These are phyloP conservation scores for Venustaconcha ellipsiformis DNA, from an alignment of 1,140 invertebrate species.

Conservation along the genomic window DNA sequence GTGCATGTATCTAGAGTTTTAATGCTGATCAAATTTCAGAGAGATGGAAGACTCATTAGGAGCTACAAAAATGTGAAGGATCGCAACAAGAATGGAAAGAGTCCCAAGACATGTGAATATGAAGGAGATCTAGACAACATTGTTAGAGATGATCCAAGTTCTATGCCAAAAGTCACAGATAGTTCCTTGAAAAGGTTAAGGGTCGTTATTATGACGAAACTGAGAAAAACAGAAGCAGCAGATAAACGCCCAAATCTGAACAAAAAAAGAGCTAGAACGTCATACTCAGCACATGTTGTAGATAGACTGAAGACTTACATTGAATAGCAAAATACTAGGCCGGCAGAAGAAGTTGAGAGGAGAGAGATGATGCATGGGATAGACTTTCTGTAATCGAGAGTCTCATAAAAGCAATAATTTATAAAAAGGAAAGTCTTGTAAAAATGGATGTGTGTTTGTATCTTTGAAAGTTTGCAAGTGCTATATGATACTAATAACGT, in stretches of 20 bases:
- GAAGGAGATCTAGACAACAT: conserved; percentile 19
- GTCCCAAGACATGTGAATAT: conserved; percentile 20
- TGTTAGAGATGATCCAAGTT: conserved; percentile 8
- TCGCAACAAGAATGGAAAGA: conserved; percentile 8
- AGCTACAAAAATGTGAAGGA: conserved; percentile 24
- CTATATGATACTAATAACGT: too few species aligned
- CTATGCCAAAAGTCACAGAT: background rate
- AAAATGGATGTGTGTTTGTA: too few species aligned
- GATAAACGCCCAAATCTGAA: background rate
- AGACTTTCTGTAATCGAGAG: background rate
- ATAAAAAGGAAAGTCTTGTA: background rate
- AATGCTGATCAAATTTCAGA: conserved; percentile 12
- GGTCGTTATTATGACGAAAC: background rate
- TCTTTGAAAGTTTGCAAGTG: too few species aligned
- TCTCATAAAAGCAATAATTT: background rate
- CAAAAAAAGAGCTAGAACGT: background rate
- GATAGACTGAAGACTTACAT: conserved; percentile 6
- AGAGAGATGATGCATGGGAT: background rate
- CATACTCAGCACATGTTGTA: background rate
- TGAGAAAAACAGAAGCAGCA: background rate
- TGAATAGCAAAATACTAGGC: conserved; percentile 2
- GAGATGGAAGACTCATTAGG: conserved; percentile 26
- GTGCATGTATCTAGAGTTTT: too few species aligned
- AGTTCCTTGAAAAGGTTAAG: background rate
- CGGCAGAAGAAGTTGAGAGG: conserved; percentile 5